Conservation (phyloP, 2,888 invertebrate genomes). For the Bellardia bayeri region DNA sequence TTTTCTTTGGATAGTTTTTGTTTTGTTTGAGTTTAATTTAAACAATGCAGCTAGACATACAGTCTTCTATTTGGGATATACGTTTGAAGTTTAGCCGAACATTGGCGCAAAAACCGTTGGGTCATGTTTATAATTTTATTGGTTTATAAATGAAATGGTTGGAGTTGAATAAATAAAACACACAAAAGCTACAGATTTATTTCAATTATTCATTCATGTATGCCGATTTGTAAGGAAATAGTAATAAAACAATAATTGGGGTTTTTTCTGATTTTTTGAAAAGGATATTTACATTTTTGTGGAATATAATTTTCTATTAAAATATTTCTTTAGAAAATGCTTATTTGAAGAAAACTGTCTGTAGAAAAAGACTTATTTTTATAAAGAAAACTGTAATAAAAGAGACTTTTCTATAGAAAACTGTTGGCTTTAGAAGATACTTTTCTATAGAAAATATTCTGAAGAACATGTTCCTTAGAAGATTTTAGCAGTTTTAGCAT, state of each 20-base stretch:
- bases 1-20: background rate
- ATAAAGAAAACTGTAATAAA: too few species aligned
- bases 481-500: too few species aligned
- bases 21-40: constrained; percentile 32
- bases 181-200: constrained; percentile 44
- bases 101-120: constrained; percentile 56
- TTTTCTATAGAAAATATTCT: too few species aligned
- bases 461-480: too few species aligned
- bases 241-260: background rate
- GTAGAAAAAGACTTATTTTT: too few species aligned
- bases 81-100: constrained; percentile 58
- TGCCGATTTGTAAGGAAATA: constrained; percentile 34
- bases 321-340: too few species aligned
- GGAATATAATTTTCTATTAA: too few species aligned
- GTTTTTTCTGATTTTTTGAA: background rate
- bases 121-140: constrained; percentile 69
- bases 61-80: constrained; percentile 1
- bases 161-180: constrained; percentile 24
- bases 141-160: constrained; percentile 43
- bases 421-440: too few species aligned
- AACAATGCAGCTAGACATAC: background rate
- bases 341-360: too few species aligned
- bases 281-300: background rate
- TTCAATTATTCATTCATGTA: constrained; percentile 29
- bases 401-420: too few species aligned